phyloP scores from a whole-genome alignment of 2,888 invertebrate species.

The Apamea epomidion region DNA sequence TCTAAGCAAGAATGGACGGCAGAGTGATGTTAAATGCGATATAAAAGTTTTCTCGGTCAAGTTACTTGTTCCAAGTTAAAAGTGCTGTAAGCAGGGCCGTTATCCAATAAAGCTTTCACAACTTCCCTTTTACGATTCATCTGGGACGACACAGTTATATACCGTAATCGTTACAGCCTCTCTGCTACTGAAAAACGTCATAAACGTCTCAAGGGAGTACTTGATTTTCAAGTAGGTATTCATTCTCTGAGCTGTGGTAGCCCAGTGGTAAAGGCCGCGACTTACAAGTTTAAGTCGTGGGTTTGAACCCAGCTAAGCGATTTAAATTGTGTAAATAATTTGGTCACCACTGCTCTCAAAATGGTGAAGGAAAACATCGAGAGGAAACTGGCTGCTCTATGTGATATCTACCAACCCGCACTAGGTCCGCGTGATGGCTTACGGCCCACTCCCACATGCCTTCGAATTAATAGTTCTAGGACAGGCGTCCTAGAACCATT shows the following conservation, averaged over 20 bases:
- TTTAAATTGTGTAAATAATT: background rate
- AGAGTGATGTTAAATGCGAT: conserved; percentile 65
- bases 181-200: conserved; percentile 59
- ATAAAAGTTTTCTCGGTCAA: conserved; percentile 73
- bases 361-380: background rate
- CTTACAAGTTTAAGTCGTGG: background rate
- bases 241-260: background rate
- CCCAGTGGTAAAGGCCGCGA: background rate
- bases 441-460: no score
- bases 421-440: no score
- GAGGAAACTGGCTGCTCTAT: no score
- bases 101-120: conserved; percentile 82
- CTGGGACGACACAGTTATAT: conserved; percentile 70
- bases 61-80: conserved; percentile 75
- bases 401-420: no score
- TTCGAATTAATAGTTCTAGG: no score
- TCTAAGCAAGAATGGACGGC: conserved; percentile 64
- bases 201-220: conserved; percentile 54
- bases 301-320: background rate
- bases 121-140: conserved; percentile 78
- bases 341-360: background rate
- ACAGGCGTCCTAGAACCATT: no score
- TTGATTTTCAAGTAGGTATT: conserved; percentile 1
- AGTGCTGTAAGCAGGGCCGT: conserved; percentile 77
- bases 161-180: conserved; percentile 69